These are phyloP conservation scores for Ciconia boyciana DNA, from an alignment of 2,113 vertebrate genomes.

Conservation along the genomic window DNA sequence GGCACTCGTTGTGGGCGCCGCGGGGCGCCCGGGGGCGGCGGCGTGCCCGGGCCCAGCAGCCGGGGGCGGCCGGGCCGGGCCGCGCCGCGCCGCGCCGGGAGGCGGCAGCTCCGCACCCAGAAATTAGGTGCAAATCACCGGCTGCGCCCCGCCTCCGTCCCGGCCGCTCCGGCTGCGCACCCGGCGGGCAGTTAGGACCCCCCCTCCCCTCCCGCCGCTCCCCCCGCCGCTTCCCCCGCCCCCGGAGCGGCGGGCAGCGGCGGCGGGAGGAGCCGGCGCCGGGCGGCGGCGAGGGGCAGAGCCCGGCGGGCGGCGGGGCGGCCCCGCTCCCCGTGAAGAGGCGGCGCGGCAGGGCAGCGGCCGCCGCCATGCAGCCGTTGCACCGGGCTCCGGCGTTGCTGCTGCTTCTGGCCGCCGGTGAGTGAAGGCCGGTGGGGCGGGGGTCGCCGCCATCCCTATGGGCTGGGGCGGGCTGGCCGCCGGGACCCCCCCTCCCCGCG, in stretches of 20 bases:
- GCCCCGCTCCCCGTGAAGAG: slow-evolving; percentile 37
- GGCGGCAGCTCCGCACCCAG: neutral
- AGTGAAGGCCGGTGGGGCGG: neutral
- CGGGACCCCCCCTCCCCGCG: neutral
- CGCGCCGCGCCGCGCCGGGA: too few species aligned
- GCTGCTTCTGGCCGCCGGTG: neutral
- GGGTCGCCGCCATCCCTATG: neutral
- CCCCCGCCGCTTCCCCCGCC: neutral
- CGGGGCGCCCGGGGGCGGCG: neutral
- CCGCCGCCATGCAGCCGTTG: slow-evolving; percentile 30
- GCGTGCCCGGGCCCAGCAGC: neutral
- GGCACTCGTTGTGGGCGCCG: neutral
- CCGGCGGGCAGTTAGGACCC: neutral
- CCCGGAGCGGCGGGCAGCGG: neutral
- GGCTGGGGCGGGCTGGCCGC: neutral
- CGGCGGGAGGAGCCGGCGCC: neutral
- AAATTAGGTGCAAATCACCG: neutral
- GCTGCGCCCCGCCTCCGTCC: neutral
- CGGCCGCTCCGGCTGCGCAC: neutral
- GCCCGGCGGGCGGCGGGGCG: slow-evolving; percentile 14
- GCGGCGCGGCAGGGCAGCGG: slow-evolving; percentile 33
- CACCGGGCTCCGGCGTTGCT: neutral
- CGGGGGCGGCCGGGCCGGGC: neutral
- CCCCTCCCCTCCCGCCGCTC: neutral
- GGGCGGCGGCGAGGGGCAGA: neutral